Evolutionary conservation across 2,888 invertebrate species (phyloP), one percentile per base, ranked within the genome.

Genomic region (Apamea monoglypha): DNA sequence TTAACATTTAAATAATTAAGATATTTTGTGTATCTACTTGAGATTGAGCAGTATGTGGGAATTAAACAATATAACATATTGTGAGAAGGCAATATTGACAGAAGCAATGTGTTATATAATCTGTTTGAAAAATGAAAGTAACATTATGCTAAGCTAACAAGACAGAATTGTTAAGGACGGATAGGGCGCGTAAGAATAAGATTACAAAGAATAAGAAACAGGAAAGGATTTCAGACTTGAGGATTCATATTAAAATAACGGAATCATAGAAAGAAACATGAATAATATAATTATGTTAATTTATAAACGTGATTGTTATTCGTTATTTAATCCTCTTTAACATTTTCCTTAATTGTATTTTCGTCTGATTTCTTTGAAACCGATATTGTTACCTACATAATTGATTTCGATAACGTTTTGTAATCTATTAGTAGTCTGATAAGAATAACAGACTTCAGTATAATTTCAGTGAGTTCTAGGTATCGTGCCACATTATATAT

Each of bases 341-440:
- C 29, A 56, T 77, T 82, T 68, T 82, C 47, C 67, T 32, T 29
- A 53, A 61, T 61, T 61, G 0, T 18, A 50, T 72, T 72, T 72
- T 59, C 7, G 16, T 70, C 29, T 21, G 32, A 76, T 77, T 81
- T 77, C 44, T 8, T 83, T 1, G 78, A 56, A 83, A 40, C 53
- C 36, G 16, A 68, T 0, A 44, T 4, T 6, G 0, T 63, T 64
- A 29, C 6, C 10, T 25, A 67, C 8, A 56, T 53, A 36, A 53
- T 44, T 76, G 53, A 61, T 53, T 53, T 61, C 16, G 77, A 80
- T 68, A 82, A 56, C 25, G 56, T n/a, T 68, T 61, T 47, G 7
- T n/a, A 16, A 83, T 83, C 53, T 40, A 36, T 68, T 12, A 56
- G 47, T 68, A 77, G 29, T 10, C 61, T 68, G 77, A 53, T 81